phyloP scores from a whole-genome alignment of 1,140 invertebrate genomes.

The Drosophila varians region DNA sequence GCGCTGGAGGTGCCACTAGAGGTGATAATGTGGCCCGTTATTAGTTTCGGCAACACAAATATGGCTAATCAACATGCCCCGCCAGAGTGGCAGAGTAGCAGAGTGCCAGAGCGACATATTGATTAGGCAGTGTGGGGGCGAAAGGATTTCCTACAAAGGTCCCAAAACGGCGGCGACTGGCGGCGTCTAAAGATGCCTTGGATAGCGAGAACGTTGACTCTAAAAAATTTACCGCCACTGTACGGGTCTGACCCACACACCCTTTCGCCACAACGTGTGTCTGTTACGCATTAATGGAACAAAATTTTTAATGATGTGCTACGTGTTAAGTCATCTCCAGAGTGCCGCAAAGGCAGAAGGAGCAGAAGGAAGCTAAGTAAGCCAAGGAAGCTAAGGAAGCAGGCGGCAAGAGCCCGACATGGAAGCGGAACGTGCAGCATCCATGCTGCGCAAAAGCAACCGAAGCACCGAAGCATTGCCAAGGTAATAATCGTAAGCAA shows the following conservation, averaged over 20 bases:
- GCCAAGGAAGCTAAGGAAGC: no score
- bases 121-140: conserved; percentile 58
- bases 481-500: conserved; percentile 81
- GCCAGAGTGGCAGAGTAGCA: no score
- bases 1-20: conserved; percentile 53
- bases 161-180: no score
- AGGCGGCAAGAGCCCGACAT: conserved; percentile 13
- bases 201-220: not conserved
- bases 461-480: conserved; percentile 52
- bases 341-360: conserved; percentile 62
- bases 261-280: conserved; percentile 15
- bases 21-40: conserved; percentile 69
- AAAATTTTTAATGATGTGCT: conserved; percentile 81
- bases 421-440: conserved; percentile 57
- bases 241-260: not conserved
- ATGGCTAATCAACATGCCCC: conserved; percentile 5
- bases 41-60: conserved; percentile 52
- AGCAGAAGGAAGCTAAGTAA: not conserved
- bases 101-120: no score
- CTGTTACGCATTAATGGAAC: conserved; percentile 77
- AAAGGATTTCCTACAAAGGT: no score
- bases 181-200: no score
- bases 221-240: not conserved
- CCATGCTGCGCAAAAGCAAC: conserved; percentile 38
- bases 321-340: conserved; percentile 81